Conservation (phyloP, 2,113 vertebrate species). For the Polyodon spathula region DNA sequence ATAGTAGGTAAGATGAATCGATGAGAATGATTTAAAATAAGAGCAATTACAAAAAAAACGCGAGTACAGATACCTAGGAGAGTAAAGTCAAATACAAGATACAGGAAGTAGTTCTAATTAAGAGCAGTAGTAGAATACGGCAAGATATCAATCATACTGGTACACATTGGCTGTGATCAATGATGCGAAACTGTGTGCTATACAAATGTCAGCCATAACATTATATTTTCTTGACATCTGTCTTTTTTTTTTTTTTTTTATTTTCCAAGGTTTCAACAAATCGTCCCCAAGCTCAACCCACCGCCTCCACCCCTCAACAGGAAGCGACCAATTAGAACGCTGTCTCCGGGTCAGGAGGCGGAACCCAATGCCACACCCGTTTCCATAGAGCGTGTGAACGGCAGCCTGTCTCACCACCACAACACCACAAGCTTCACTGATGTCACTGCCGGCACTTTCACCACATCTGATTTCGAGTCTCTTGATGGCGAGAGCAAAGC, state of each 20-base stretch:
- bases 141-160: too few relatives aligned
- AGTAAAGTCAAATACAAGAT: too few relatives aligned
- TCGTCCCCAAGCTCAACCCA: slow-evolving; percentile 66
- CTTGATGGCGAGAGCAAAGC: slow-evolving; percentile 40
- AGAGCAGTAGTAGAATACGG: too few relatives aligned
- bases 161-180: too few relatives aligned
- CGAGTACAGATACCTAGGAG: too few relatives aligned
- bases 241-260: background rate
- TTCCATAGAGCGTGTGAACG: slow-evolving; percentile 15
- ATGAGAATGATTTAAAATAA: too few relatives aligned
- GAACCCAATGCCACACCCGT: slow-evolving; percentile 20
- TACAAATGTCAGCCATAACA: slow-evolving; percentile 16
- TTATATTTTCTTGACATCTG: background rate
- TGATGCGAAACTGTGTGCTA: slow-evolving; percentile 33
- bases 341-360: slow-evolving; percentile 49
- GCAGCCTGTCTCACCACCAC: slow-evolving; percentile 27
- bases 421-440: slow-evolving; percentile 53
- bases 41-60: too few relatives aligned
- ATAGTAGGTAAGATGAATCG: too few relatives aligned
- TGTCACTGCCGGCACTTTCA: slow-evolving; percentile 50
- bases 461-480: slow-evolving; percentile 51
- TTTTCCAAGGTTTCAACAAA: slow-evolving; percentile 47
- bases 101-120: too few relatives aligned
- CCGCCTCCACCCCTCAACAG: slow-evolving; percentile 57
- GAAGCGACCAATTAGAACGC: slow-evolving; percentile 62